phyloP scores from a whole-genome alignment of 2,888 invertebrate genomes.

The Campopleginae sp. region DNA sequence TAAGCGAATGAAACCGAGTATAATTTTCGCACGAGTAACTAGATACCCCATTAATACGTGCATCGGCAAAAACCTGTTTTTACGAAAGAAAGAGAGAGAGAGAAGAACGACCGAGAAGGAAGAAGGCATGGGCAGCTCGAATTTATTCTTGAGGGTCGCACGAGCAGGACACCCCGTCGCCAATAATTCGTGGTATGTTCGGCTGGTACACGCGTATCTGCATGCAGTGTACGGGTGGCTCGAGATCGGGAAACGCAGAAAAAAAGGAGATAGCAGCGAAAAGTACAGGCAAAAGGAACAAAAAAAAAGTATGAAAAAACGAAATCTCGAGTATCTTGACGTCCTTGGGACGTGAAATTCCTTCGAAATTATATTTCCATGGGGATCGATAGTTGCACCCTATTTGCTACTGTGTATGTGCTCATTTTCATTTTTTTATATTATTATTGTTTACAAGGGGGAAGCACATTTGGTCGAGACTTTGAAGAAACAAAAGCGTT shows the following conservation, averaged over 20 bases:
- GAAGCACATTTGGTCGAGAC: background rate
- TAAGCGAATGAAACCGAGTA: slow-evolving; percentile 52
- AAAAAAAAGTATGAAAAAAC: slow-evolving; percentile 66
- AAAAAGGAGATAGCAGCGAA: slow-evolving; percentile 44
- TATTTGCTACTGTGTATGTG: background rate
- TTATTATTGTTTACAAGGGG: background rate
- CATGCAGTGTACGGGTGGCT: slow-evolving; percentile 57
- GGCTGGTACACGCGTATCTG: slow-evolving; percentile 53
- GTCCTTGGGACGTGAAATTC: slow-evolving; percentile 60
- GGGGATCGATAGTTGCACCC: slow-evolving; percentile 51
- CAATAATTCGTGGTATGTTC: slow-evolving; percentile 70
- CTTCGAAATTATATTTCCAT: slow-evolving; percentile 48
- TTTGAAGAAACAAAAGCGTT: background rate
- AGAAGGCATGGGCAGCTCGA: slow-evolving; percentile 41
- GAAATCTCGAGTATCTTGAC: slow-evolving; percentile 38
- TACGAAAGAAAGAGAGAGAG: slow-evolving; percentile 3
- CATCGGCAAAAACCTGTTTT: slow-evolving; percentile 71
- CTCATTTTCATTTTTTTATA: background rate
- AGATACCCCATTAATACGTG: slow-evolving; percentile 72
- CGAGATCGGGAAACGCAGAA: slow-evolving; percentile 37
- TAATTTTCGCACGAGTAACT: slow-evolving; percentile 66
- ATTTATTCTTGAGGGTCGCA: slow-evolving; percentile 50
- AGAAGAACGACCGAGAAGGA: slow-evolving; percentile 16
- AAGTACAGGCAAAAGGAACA: slow-evolving; percentile 66
- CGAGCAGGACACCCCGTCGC: slow-evolving; percentile 65